These are phyloP conservation scores for Cerceris rybyensis DNA, from an alignment of 2,888 invertebrate genomes.

Conservation along the genomic window DNA sequence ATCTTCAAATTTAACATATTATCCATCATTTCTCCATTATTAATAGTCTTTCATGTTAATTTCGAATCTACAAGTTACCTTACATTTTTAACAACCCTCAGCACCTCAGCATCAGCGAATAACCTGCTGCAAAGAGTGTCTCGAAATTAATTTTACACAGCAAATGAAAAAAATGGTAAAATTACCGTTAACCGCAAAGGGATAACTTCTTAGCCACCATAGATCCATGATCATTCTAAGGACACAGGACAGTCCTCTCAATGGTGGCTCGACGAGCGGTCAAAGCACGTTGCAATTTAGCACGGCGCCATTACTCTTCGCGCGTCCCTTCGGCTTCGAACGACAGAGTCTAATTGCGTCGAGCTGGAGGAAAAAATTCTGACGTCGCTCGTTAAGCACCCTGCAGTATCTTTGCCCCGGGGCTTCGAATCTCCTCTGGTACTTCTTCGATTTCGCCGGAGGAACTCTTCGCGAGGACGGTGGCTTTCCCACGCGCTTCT, in stretches of 20 bases:
- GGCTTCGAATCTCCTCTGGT: slow-evolving; percentile 32
- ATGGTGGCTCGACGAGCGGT: slow-evolving; percentile 38
- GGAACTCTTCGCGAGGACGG: slow-evolving; percentile 9
- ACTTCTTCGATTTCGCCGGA: slow-evolving; percentile 27
- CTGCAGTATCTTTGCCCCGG: slow-evolving; percentile 45
- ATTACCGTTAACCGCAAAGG: too few species aligned
- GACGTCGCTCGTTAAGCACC: slow-evolving; percentile 68
- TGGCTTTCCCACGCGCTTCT: too few species aligned
- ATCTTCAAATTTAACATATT: too few species aligned
- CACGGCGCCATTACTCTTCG: slow-evolving; percentile 65
- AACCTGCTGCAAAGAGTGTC: too few species aligned
- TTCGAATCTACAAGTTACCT: too few species aligned
- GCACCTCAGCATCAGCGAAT: too few species aligned
- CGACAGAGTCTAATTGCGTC: slow-evolving; percentile 70
- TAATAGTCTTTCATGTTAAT: too few species aligned
- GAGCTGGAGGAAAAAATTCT: slow-evolving; percentile 60
- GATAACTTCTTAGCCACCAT: neutral
- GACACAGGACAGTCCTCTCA: slow-evolving; percentile 35
- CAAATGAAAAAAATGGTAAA: too few species aligned
- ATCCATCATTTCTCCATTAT: too few species aligned
- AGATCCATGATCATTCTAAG: neutral
- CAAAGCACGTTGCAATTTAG: slow-evolving; percentile 64
- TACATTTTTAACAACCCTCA: too few species aligned
- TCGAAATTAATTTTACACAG: too few species aligned
- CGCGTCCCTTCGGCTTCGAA: slow-evolving; percentile 65